These are phyloP conservation scores for Eleginops maclovinus DNA, from an alignment of 2,113 vertebrate species.

Conservation along the genomic window DNA sequence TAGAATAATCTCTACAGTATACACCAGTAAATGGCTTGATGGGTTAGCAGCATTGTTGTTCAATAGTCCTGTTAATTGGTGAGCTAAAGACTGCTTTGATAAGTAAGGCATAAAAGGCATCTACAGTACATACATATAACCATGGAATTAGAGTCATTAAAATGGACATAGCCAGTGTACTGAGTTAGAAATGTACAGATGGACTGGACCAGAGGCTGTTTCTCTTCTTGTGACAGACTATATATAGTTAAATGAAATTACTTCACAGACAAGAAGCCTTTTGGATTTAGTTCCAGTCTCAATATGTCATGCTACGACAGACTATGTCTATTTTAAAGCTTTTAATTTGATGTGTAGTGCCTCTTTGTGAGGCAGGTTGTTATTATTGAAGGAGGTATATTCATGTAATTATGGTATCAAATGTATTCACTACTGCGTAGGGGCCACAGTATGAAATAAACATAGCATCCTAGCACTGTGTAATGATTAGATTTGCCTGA, in stretches of 20 bases:
- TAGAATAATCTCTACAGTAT: conserved; percentile 59
- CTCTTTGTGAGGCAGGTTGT: conserved; percentile 70
- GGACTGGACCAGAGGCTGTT: conserved; percentile 49
- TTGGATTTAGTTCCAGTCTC: conserved; percentile 52
- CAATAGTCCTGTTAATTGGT: conserved; percentile 76
- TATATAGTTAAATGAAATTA: conserved; percentile 52
- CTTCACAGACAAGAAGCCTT: conserved; percentile 30
- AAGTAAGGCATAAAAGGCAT: conserved; percentile 68
- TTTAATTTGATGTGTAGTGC: conserved; percentile 74
- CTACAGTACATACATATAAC: conserved; percentile 62
- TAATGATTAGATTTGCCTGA: conserved; percentile 83
- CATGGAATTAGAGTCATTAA: conserved; percentile 72
- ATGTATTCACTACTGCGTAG: conserved; percentile 82
- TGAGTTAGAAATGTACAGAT: conserved; percentile 59
- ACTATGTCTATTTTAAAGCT: conserved; percentile 78
- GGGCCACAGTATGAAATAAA: conserved; percentile 80
- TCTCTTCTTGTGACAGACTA: conserved; percentile 29
- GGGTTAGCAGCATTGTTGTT: conserved; percentile 77
- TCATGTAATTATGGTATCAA: conserved; percentile 83
- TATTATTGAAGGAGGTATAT: conserved; percentile 77
- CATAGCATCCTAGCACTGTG: conserved; percentile 84
- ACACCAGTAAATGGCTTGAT: conserved; percentile 72
- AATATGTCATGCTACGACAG: conserved; percentile 47
- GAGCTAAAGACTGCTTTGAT: conserved; percentile 75
- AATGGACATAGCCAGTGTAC: conserved; percentile 68